These are phyloP conservation scores for Micrasema longulum DNA, from an alignment of 1,140 invertebrate genomes.

Conservation along the genomic window DNA sequence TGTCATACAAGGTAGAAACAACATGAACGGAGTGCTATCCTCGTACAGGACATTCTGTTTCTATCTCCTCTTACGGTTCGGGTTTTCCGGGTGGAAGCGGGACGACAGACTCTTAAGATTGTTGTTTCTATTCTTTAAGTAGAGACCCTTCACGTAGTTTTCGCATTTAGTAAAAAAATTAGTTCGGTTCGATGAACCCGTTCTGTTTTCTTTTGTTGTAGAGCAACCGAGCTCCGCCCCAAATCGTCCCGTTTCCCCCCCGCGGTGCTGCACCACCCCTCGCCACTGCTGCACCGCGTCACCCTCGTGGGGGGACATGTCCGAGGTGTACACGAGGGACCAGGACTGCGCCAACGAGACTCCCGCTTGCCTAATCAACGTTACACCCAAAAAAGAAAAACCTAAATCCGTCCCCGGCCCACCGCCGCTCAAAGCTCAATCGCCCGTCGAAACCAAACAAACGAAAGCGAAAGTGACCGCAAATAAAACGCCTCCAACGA, in stretches of 20 bases:
- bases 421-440: constrained; percentile 34
- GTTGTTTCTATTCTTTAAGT: constrained; percentile 53
- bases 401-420: constrained; percentile 55
- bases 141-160: constrained; percentile 41
- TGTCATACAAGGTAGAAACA: constrained; percentile 49
- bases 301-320: constrained; percentile 60
- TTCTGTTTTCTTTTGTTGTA: constrained; percentile 56
- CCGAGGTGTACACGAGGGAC: constrained; percentile 64
- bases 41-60: constrained; percentile 12
- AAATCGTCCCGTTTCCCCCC: constrained; percentile 59
- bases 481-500: constrained; percentile 20
- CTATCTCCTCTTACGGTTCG: constrained; percentile 15
- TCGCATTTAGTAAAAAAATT: constrained; percentile 32
- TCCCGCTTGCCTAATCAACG: constrained; percentile 66
- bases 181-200: constrained; percentile 45
- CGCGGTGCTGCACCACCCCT: constrained; percentile 59
- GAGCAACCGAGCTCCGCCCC: constrained; percentile 58
- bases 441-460: constrained; percentile 34
- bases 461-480: constrained; percentile 41
- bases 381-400: constrained; percentile 60
- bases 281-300: constrained; percentile 62
- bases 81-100: constrained; percentile 52
- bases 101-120: constrained; percentile 48
- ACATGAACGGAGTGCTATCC: constrained; percentile 43
- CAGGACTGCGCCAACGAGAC: constrained; percentile 62